A percentile compares a stretch with the other conserved stretches of the same genome.
Evolutionary conservation across 2,113 vertebrate genomes (phyloP).

Genomic region (Neotoma lepida): DNA sequence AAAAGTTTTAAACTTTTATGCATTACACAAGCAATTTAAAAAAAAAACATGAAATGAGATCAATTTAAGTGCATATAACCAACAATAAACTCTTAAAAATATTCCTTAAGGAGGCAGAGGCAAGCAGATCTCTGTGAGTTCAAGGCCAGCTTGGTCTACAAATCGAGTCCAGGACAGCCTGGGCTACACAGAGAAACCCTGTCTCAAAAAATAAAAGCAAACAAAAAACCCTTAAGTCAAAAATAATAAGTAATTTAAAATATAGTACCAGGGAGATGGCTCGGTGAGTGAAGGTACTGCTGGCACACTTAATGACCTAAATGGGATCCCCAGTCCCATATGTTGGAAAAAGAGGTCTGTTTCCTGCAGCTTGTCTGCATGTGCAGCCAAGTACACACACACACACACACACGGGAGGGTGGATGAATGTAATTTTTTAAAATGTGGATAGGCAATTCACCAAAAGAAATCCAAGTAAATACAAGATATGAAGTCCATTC

Average conservation of each 20-base stretch:
- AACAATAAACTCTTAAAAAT: conserved; percentile 30
- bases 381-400: background rate
- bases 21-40: background rate
- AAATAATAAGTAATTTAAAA: background rate
- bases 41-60: background rate
- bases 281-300: background rate
- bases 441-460: background rate
- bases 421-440: background rate
- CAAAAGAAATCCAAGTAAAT: conserved; percentile 48
- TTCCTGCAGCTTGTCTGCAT: too few relatives aligned
- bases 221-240: background rate
- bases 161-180: too few relatives aligned
- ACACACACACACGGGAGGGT: background rate
- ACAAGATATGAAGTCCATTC: background rate
- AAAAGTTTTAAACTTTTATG: conserved; percentile 19
- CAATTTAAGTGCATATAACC: background rate
- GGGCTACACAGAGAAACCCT: too few relatives aligned
- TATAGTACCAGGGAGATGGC: background rate
- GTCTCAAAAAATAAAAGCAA: background rate
- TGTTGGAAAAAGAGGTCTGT: background rate
- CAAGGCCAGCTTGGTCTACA: too few relatives aligned
- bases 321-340: background rate
- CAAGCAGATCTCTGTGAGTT: too few relatives aligned
- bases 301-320: background rate
- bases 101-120: background rate